Base-by-base conservation (phyloP, 2,113 vertebrate species). In the Ctenodactylus gundi region DNA sequence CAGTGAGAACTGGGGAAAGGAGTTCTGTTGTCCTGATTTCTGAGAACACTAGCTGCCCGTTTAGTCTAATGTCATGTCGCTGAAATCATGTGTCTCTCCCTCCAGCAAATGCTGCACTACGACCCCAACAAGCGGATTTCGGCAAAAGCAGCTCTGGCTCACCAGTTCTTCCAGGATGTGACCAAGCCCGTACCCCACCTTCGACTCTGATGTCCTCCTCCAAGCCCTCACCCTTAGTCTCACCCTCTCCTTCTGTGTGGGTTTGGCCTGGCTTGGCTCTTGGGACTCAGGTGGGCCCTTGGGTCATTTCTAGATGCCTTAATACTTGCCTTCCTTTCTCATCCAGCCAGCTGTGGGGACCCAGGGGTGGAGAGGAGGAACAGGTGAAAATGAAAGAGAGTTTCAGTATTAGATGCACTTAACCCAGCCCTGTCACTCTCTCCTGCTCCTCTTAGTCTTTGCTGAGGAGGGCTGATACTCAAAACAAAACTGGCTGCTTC, bases 111-210 rank as follows among this genome's bases (percentile, higher is more conserved):
- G 99, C 98, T 99, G 90, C 99, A 98, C 89, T 99, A 99, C 4
- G 99, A 99, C 97, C 99, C 99, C 96, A 99, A 99, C 98, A 99
- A 99, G 98, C 98, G 99, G 94, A 98, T 99, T 97, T 99, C 99
- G 0, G 99, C 99, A 84, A 99, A 99, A 98, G 99, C 99, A 12
- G 99, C 99, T 25, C 98, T 99, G 29, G 97, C 98, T 21, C 99
- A 99, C 94, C 98, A 99, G 51, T 99, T 99, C 98, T 99, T 99
- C 98, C 99, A 98, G 20, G 99, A 99, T 31, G 99, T 99, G 95
- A 99, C 99, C 97, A 99, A 99, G 97, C 98, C 99, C 1, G 82
- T 98, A 75, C 99, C 99, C 80, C 98, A 99, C n/a, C 98, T 99
- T 89, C 98, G 99, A 95, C 98, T 99, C 76, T 99, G 98, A 20